Base-by-base conservation (phyloP, 2,797 vertebrate species). In the Crypturellus tataupa region DNA sequence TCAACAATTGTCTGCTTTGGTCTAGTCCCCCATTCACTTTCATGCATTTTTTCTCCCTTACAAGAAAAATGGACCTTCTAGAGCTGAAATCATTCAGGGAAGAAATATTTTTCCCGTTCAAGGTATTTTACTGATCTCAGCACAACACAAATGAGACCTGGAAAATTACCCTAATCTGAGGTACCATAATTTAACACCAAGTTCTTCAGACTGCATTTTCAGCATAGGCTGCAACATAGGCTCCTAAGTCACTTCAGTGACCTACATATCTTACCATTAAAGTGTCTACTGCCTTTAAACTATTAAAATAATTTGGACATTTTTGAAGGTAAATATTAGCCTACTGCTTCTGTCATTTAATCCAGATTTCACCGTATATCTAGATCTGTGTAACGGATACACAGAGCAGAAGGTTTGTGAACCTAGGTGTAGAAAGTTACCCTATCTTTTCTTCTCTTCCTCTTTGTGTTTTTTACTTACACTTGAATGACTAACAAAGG, bases 51-150 rank as follows among this genome's bases (percentile, higher is more conserved):
- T 85, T 62, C 69, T 51, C 81, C 47, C 12, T 67, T 37, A 46
- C 29, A 83, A 70, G 4, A 10, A 15, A 6, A 33, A 18, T 12
- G 21, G 16, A 70, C 14, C 4, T 2, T 90, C 33, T 19, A 59
- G 44, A 68, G 9, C 5, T 60, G 17, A 33, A 85, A 76, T 33
- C 4, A 21, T 62, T 64, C 40, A 15, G 37, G 90, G 5, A 64
- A 1, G 35, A 4, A 46, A 10, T 5, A 2, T 25, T 44, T 64
- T 31, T 80, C 42, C 25, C 1, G 5, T 1, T 9, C 25, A 73
- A 86, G 4, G 7, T 15, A 39, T 18, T 68, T 92, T 71, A 51
- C 24, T 42, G 11, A 17, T 68, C 35, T 68, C 47, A 10, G 17
- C 6, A 24, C n/a, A 42, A 6, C 24, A 40, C 85, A 82, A 89